phyloP scores from a whole-genome alignment of 2,797 vertebrate species.

The Tinamus major region DNA sequence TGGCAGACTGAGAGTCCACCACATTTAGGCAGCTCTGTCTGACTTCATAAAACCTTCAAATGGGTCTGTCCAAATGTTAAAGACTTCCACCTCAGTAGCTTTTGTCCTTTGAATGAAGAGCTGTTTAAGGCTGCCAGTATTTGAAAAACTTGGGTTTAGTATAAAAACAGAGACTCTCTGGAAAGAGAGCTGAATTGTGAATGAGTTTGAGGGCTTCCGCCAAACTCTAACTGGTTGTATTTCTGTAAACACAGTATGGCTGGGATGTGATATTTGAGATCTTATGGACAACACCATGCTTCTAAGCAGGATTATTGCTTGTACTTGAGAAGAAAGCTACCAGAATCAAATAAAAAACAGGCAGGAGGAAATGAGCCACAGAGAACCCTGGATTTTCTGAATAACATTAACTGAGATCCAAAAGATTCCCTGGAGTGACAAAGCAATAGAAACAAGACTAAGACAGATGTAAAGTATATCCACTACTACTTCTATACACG shows the following conservation, averaged over 20 bases:
- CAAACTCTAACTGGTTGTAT: background rate
- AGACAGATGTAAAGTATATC: background rate
- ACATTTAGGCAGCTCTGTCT: background rate
- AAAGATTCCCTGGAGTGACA: background rate
- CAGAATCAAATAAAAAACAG: background rate
- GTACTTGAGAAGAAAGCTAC: background rate
- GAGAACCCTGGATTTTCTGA: background rate
- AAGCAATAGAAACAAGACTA: background rate
- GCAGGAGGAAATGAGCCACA: background rate
- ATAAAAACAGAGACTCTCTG: background rate
- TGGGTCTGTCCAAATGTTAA: background rate
- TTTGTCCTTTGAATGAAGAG: background rate
- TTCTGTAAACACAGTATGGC: background rate
- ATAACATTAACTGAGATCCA: background rate
- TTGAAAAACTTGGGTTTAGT: background rate
- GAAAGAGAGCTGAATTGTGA: background rate
- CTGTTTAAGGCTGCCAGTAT: background rate
- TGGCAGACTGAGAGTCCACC: slow-evolving; percentile 11
- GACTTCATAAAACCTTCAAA: slow-evolving; percentile 38
- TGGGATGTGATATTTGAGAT: background rate
- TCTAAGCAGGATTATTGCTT: background rate
- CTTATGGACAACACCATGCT: background rate
- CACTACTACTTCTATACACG: background rate
- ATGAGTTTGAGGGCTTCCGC: background rate
- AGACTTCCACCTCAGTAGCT: background rate